A percentile compares a stretch with the other conserved stretches of the same genome.
phyloP scores from a whole-genome alignment of 2,113 vertebrate species.

The Neodontobutis hainanensis region DNA sequence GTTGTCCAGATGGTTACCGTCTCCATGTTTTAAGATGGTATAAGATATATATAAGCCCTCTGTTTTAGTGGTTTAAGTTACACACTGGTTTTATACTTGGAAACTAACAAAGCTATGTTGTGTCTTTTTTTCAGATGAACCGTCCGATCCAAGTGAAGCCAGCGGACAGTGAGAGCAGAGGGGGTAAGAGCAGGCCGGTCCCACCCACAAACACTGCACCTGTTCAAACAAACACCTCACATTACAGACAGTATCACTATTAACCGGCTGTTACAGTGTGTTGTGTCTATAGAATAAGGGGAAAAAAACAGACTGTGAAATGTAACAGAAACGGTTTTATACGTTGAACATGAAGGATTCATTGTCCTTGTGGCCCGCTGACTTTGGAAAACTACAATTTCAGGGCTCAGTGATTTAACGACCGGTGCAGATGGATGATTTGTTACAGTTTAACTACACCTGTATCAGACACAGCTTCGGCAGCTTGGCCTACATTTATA shows the following conservation, averaged over 20 bases:
- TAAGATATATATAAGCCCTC: too few species aligned
- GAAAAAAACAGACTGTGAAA: neutral
- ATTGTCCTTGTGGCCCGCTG: conserved; percentile 4
- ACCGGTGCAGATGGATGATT: conserved; percentile 11
- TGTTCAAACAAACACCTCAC: conserved; percentile 44
- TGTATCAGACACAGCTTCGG: neutral
- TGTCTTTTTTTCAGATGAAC: conserved; percentile 80
- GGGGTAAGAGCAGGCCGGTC: conserved; percentile 77
- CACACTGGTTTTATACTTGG: neutral
- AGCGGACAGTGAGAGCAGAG: conserved; percentile 85
- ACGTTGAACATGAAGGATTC: conserved; percentile 2
- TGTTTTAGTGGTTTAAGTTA: too few species aligned
- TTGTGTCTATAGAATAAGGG: neutral
- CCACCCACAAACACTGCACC: conserved; percentile 59
- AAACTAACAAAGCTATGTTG: conserved; percentile 2
- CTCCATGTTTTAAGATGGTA: too few species aligned
- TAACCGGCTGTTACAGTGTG: neutral
- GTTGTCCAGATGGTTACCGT: too few species aligned
- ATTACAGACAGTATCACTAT: neutral
- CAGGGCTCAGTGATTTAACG: conserved; percentile 13
- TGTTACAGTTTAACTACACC: conserved; percentile 14
- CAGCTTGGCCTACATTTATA: conserved; percentile 8
- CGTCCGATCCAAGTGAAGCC: conserved; percentile 87
- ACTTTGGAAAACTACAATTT: conserved; percentile 18
- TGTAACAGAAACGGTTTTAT: neutral